Evolutionary conservation across 1,140 invertebrate species (phyloP).

Genomic region (Zophobas atratus): DNA sequence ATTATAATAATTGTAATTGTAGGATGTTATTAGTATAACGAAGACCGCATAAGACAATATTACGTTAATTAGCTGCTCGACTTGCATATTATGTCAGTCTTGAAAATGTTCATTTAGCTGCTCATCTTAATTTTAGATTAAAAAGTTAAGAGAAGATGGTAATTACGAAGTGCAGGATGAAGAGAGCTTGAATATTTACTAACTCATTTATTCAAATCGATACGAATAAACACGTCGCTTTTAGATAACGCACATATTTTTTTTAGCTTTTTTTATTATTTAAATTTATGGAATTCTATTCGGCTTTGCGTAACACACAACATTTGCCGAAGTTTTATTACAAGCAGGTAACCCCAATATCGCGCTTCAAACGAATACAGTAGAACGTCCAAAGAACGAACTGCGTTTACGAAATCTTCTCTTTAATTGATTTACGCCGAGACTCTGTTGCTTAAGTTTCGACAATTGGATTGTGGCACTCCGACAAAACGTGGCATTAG

Average conservation of each 20-base stretch:
- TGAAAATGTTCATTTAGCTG: slow-evolving; percentile 50
- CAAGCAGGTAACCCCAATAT: slow-evolving; percentile 4
- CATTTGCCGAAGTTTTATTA: slow-evolving; percentile 13
- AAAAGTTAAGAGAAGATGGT: slow-evolving; percentile 52
- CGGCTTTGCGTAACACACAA: slow-evolving; percentile 16
- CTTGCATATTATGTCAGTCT: slow-evolving; percentile 48
- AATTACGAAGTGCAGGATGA: slow-evolving; percentile 45
- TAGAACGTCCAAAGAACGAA: no score
- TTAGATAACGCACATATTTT: slow-evolving; percentile 14
- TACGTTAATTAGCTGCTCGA: slow-evolving; percentile 50
- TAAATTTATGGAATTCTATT: slow-evolving; percentile 33
- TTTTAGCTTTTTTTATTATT: slow-evolving; percentile 16
- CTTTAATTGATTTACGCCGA: no score
- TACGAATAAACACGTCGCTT: slow-evolving; percentile 32
- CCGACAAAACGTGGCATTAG: no score
- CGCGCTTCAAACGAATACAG: background rate
- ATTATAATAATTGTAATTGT: slow-evolving; percentile 35
- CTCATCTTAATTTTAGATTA: slow-evolving; percentile 55
- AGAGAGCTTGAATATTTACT: slow-evolving; percentile 46
- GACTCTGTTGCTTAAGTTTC: no score
- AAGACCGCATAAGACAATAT: slow-evolving; percentile 46
- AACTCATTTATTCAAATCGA: slow-evolving; percentile 46
- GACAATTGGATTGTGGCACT: no score
- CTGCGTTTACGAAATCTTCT: no score
- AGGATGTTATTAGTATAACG: slow-evolving; percentile 30